phyloP scores from a whole-genome alignment of 2,113 vertebrate species.

The Spea bombifrons region DNA sequence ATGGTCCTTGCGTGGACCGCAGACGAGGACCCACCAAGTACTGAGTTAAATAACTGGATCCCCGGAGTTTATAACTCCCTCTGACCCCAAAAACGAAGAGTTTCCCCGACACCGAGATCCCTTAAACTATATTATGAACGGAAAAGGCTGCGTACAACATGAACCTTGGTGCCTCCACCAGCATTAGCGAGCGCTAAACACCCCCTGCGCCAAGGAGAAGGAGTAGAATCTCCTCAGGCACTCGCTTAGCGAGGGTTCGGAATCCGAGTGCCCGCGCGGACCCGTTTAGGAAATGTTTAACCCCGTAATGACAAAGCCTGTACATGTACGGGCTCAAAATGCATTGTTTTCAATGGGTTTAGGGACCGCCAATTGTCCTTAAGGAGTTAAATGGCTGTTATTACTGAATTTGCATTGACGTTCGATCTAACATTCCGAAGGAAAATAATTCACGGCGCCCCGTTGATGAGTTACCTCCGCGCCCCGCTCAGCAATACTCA shows the following conservation, averaged over 20 bases:
- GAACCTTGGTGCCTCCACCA: neutral
- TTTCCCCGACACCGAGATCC: no score
- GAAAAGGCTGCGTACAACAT: neutral
- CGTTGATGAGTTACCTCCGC: neutral
- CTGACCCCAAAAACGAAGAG: no score
- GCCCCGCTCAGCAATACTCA: neutral
- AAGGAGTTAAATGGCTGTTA: constrained; percentile 29
- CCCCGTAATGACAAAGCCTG: no score
- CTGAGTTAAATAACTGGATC: no score
- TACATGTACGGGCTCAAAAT: no score
- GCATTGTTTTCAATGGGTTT: no score
- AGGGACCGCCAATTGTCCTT: no score
- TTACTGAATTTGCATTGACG: constrained; percentile 40
- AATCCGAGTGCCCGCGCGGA: neutral
- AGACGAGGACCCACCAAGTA: no score
- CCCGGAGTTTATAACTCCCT: no score
- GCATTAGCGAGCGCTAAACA: neutral
- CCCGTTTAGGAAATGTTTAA: constrained; percentile 32
- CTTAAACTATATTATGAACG: no score
- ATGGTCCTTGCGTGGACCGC: no score
- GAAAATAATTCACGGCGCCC: constrained; percentile 7
- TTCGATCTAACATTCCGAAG: constrained; percentile 38
- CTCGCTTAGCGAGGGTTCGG: constrained; percentile 7
- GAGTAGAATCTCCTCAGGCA: constrained; percentile 5
- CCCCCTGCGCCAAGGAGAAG: neutral